Percentiles rank a stretch among this genome's conserved stretches.
These are phyloP conservation scores for Petrolisthes cinctipes DNA, from an alignment of 2,888 invertebrate genomes.

Conservation along the genomic window DNA sequence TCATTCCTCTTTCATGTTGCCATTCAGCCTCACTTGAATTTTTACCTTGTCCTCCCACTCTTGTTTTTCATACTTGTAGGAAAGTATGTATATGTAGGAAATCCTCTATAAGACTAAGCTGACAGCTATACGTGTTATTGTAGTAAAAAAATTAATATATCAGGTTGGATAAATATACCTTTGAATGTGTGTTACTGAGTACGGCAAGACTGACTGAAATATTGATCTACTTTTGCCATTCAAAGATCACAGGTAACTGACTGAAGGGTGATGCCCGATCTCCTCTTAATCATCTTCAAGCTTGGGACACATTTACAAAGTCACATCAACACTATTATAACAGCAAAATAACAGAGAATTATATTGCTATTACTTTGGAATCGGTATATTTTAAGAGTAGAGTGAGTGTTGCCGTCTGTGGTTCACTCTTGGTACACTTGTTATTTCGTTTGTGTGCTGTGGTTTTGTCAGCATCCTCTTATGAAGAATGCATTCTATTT, in stretches of 20 bases:
- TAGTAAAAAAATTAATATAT: not conserved
- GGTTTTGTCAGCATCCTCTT: no score
- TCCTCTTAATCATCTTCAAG: no score
- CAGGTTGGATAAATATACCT: not conserved
- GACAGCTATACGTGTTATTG: no score
- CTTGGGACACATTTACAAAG: no score
- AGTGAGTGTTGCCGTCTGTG: not conserved
- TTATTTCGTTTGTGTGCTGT: not conserved
- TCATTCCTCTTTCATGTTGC: not conserved
- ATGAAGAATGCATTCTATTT: no score
- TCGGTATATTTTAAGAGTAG: not conserved
- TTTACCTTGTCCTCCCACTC: not conserved
- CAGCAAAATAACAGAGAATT: no score
- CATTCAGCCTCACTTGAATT: not conserved
- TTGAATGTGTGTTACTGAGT: not conserved
- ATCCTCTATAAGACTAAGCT: not conserved
- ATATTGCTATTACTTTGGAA: no score
- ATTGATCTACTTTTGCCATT: conserved; percentile 16
- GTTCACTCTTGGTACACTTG: not conserved
- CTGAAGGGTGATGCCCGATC: not conserved
- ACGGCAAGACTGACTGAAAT: conserved; percentile 18
- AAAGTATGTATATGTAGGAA: not conserved
- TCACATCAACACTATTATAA: no score
- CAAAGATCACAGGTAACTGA: not conserved
- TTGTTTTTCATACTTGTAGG: not conserved